A percentile compares a stretch with the other conserved stretches of the same genome.
Evolutionary conservation across 2,797 vertebrate species (phyloP).

Genomic region (Premnoplex brunnescens): DNA sequence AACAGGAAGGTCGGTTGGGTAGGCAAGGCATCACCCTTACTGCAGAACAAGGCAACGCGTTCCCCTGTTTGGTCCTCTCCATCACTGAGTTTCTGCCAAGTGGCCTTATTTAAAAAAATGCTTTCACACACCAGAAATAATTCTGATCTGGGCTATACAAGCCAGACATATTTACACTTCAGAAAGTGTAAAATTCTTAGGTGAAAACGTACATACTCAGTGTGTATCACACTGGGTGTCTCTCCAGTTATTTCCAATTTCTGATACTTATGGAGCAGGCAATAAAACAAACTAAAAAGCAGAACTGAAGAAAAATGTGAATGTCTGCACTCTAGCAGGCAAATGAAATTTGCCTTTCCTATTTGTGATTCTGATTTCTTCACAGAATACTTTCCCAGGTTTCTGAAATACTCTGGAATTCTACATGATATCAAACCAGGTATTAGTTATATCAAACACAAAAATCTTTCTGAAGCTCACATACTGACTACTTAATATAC

Average conservation of each 20-base stretch:
- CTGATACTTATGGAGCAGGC: not conserved
- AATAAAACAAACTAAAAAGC: not conserved
- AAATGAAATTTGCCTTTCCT: not conserved
- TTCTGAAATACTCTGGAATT: conserved; percentile 28
- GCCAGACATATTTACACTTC: not conserved
- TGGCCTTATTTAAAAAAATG: not conserved
- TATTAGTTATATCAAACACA: conserved; percentile 40
- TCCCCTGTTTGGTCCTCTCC: not conserved
- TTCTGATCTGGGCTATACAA: not conserved
- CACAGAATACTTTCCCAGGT: not conserved
- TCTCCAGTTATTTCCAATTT: not conserved
- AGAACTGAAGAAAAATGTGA: not conserved
- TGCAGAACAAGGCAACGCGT: not conserved
- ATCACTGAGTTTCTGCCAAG: not conserved
- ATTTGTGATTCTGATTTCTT: conserved; percentile 3
- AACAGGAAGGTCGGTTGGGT: fast-evolving
- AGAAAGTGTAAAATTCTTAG: not conserved
- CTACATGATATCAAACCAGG: not conserved
- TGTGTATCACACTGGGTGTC: not conserved
- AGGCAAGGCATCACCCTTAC: not conserved
- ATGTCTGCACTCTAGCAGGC: not conserved
- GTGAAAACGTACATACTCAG: not conserved
- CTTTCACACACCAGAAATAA: not conserved
- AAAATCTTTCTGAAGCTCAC: not conserved
- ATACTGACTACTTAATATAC: not conserved